A percentile compares a stretch with the other conserved stretches of the same genome.
These are phyloP conservation scores for Tichodroma muraria DNA, from an alignment of 2,113 vertebrate species.

Conservation along the genomic window DNA sequence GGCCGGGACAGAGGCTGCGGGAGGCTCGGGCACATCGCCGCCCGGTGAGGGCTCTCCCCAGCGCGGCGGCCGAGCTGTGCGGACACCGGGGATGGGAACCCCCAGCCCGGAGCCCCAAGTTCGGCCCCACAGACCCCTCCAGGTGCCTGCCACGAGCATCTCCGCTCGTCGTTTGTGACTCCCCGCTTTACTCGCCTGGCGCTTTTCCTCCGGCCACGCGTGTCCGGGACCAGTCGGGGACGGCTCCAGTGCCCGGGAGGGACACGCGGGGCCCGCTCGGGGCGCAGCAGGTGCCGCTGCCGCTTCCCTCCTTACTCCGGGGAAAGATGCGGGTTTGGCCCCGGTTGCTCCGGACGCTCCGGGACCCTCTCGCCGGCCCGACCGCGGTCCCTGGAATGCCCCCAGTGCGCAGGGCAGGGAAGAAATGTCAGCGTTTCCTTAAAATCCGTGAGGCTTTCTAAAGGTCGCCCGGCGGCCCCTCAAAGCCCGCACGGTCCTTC, in stretches of 20 bases:
- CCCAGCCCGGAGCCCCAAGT: not conserved
- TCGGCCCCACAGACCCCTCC: not conserved
- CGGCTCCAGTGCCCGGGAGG: not conserved
- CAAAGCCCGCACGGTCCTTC: not conserved
- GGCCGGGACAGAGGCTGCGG: not conserved
- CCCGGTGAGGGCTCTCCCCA: too few species aligned
- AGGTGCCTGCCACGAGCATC: rapidly evolving
- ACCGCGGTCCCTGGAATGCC: not conserved
- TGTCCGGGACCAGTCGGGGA: not conserved
- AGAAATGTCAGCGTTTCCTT: not conserved
- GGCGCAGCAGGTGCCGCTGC: not conserved
- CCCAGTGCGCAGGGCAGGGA: not conserved
- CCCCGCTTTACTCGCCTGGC: not conserved
- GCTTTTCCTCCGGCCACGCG: not conserved
- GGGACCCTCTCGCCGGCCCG: not conserved
- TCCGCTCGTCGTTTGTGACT: not conserved
- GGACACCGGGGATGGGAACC: not conserved
- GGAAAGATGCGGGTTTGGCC: not conserved
- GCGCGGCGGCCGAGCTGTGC: not conserved
- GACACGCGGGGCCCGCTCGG: not conserved
- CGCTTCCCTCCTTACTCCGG: too few species aligned
- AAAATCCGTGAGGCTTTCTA: not conserved
- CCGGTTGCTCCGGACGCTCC: too few species aligned
- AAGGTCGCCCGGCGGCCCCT: rapidly evolving
- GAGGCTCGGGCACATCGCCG: too few species aligned